A percentile compares a stretch with the other conserved stretches of the same genome.
These are phyloP conservation scores for Ovis canadensis DNA, from an alignment of 2,113 vertebrate species.

Conservation along the genomic window DNA sequence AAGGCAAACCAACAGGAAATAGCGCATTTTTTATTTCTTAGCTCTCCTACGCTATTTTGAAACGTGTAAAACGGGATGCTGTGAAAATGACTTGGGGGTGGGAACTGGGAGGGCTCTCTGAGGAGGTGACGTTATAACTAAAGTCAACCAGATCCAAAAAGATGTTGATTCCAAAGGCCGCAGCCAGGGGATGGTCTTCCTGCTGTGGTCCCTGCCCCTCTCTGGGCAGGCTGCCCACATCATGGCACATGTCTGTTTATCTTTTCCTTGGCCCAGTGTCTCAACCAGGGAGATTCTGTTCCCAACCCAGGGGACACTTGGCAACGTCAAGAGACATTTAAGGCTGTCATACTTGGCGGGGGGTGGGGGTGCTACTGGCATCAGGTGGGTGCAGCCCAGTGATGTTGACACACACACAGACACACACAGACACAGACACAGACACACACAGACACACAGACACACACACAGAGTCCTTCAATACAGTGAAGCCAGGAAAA, in stretches of 20 bases:
- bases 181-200: neutral
- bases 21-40: neutral
- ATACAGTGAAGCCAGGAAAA: neutral
- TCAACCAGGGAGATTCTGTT: neutral
- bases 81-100: rapidly evolving
- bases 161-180: neutral
- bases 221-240: neutral
- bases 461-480: neutral
- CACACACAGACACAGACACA: rapidly evolving
- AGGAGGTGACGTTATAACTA: rapidly evolving
- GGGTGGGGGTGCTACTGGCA: neutral
- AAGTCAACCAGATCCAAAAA: neutral
- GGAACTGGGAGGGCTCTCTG: neutral
- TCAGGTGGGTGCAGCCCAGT: neutral
- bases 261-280: neutral
- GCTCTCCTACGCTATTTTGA: neutral
- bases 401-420: neutral
- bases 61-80: neutral
- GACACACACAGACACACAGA: rapidly evolving
- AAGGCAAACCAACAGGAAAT: neutral
- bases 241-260: rapidly evolving
- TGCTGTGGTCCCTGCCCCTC: rapidly evolving
- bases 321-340: neutral
- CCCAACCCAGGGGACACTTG: neutral
- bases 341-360: neutral